Percentiles rank a stretch among this genome's conserved stretches.
phyloP scores from a whole-genome alignment of 2,113 vertebrate species.

The Pardalotus punctatus region DNA sequence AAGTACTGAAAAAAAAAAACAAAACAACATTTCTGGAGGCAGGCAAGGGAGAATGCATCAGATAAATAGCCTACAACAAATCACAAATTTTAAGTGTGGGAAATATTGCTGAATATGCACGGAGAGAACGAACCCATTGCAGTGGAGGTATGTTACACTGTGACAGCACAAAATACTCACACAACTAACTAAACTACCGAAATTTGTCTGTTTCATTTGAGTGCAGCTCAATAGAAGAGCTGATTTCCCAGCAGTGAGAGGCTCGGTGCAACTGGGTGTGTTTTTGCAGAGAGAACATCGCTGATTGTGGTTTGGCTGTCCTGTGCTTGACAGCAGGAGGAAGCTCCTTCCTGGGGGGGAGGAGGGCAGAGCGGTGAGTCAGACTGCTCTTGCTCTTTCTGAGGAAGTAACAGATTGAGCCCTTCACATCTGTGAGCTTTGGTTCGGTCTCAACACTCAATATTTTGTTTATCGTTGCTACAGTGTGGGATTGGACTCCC shows the following conservation, averaged over 20 bases:
- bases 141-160: too few species aligned
- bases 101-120: neutral
- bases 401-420: neutral
- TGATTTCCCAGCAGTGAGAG: neutral
- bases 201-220: neutral
- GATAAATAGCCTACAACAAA: neutral
- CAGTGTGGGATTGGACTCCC: neutral
- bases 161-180: neutral
- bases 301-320: neutral
- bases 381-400: neutral
- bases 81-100: neutral
- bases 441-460: neutral
- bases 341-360: neutral
- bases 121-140: neutral
- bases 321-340: neutral
- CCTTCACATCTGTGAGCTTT: neutral
- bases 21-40: neutral
- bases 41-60: neutral
- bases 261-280: fast-evolving
- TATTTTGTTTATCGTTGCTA: neutral
- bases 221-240: neutral
- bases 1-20: neutral
- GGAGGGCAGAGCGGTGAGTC: neutral
- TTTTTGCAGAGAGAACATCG: neutral
- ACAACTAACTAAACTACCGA: neutral